Evolutionary conservation across 2,797 vertebrate species (phyloP), one percentile per base, ranked within the genome.

Genomic region (Pseudochirops cupreus): DNA sequence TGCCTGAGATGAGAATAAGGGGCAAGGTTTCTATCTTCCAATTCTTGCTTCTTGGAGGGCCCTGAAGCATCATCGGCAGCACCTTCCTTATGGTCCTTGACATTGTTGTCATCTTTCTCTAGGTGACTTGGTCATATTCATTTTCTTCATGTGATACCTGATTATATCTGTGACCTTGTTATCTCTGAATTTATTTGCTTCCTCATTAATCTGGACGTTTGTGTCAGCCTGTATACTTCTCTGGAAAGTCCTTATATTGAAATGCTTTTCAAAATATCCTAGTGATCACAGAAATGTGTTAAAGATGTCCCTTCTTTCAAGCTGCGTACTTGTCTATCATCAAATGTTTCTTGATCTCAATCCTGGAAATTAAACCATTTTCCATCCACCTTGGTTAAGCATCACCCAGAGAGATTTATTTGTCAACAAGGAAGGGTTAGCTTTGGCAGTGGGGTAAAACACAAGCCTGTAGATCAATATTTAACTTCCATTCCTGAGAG

Each of bases 391-490:
- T 82, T 46, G 74, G 12, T 46, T 46, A 39, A 82, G 74, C 18
- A 82, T 46, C 39, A 82, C 9, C n/a, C 39, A 82, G 74, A 82
- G 39, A 24, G 39, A 82, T 26, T 46, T 46, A 39, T 46, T 82
- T 82, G 39, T 82, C 74, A 39, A 46, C 9, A 91, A 82, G 90
- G 93, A 96, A 91, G 95, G 92, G 96, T 98, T 97, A 97, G 97
- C 95, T 92, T 97, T 97, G 98, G 94, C 94, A 98, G 94, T 97
- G 62, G 93, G 29, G 95, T 92, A 95, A 97, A 98, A 14, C 24
- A 91, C 95, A 97, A 97, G 97, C 91, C 97, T 94, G 58, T 46
- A 94, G 92, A 98, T 98, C 98, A 12, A 98, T 98, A 98, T 92
- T 91, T 93, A 97, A 92, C 95, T 96, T 97, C 92, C 54, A 96